These are phyloP conservation scores for Axea sp. DNA, from an alignment of 2,888 invertebrate species.

Conservation along the genomic window DNA sequence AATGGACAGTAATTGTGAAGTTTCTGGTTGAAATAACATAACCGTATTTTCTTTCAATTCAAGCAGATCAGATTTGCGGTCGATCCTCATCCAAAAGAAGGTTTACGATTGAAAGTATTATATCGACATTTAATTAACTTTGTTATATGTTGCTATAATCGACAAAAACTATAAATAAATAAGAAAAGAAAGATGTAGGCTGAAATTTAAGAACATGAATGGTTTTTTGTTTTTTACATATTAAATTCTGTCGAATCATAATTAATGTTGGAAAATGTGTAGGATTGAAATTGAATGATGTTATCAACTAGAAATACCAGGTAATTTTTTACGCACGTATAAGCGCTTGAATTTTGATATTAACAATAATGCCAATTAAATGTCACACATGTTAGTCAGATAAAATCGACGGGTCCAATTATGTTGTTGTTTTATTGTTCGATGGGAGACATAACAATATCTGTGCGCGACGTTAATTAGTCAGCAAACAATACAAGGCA, in stretches of 20 bases:
- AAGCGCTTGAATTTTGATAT: conserved; percentile 33
- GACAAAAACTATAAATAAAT: conserved; percentile 36
- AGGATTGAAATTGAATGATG: no score
- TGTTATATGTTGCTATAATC: conserved; percentile 50
- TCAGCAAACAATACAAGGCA: conserved; percentile 47
- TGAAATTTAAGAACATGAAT: conserved; percentile 48
- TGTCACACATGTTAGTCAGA: conserved; percentile 36
- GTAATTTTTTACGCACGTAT: conserved; percentile 3
- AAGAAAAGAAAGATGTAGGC: background rate
- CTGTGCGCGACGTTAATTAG: conserved; percentile 54
- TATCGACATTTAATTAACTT: conserved; percentile 51
- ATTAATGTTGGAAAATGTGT: conserved; percentile 8
- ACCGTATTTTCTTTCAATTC: conserved; percentile 77
- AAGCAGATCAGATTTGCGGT: conserved; percentile 67
- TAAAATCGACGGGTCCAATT: conserved; percentile 56
- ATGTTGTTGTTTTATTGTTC: conserved; percentile 51
- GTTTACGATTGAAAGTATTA: conserved; percentile 41
- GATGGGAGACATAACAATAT: conserved; percentile 43
- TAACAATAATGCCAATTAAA: conserved; percentile 57
- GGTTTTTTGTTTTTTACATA: background rate
- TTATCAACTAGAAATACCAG: conserved; percentile 3
- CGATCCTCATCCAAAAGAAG: conserved; percentile 49
- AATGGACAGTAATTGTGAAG: conserved; percentile 55
- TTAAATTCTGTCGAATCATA: background rate
- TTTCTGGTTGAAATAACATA: conserved; percentile 73